Base-by-base conservation (phyloP, 2,113 vertebrate genomes). In the Rhea pennata region DNA sequence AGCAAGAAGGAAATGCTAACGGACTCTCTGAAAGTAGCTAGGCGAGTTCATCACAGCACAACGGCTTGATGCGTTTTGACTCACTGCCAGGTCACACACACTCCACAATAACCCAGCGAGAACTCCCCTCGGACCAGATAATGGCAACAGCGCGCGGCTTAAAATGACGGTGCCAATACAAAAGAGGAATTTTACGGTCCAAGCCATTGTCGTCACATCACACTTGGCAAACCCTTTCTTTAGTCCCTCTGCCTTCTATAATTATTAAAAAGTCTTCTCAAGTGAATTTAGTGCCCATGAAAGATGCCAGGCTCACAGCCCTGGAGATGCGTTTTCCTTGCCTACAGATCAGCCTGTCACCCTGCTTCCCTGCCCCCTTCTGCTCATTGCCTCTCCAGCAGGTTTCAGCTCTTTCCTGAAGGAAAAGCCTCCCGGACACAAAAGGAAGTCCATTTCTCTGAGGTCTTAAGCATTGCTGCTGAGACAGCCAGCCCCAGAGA, bases 121-220 rank as follows among this genome's bases (percentile, higher is more conserved):
- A 77, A 31, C 48, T 88, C 88, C 86, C 69, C 90, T 64, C 0
- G 0, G 46, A 74, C 19, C 88, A 75, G 56, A 81, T 76, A 86
- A 93, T 31, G 33, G 88, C 85, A 90, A 23, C 50, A 48, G 71
- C 1, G 1, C 4, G 0, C 3, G 0, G 82, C 85, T 79, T 24
- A 33, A 79, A 66, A 83, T 15, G 6, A 78, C 1, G 0, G 85
- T 67, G 88, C 72, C 2, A 1, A 9, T 4, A 94, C 83, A 72
- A 90, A 77, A 75, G 88, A 78, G 84, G 80, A 92, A 93, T 96
- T 61, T 93, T 39, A 93, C 0, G 2, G 51, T 48, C 76, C 73
- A 61, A 92, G 94, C 83, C 80, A 65, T 58, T 92, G 88, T 87
- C 80, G 75, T 84, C 95, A 89, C 92, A 94, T 92, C 92, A 87